A percentile compares a stretch with the other conserved stretches of the same genome.
phyloP scores from a whole-genome alignment of 2,888 invertebrate genomes.

The Clistopyga incitator region DNA sequence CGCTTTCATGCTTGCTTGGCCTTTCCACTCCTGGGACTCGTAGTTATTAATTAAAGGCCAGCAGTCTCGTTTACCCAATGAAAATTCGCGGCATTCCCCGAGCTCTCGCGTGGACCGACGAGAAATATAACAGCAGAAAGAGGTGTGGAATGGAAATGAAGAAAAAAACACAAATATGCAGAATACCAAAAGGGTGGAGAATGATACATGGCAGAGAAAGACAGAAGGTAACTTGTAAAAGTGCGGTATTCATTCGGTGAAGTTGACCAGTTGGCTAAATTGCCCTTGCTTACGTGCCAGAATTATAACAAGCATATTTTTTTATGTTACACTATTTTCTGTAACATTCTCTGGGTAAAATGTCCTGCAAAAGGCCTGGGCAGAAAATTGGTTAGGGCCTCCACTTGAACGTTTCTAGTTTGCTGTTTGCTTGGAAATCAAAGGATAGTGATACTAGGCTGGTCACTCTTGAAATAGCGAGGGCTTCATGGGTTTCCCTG shows the following conservation, averaged over 20 bases:
- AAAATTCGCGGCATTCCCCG: slow-evolving; percentile 37
- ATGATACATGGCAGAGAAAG: slow-evolving; percentile 14
- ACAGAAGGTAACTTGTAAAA: slow-evolving; percentile 3
- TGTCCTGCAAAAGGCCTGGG: too few relatives aligned
- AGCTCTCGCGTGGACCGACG: slow-evolving; percentile 24
- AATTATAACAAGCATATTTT: too few relatives aligned
- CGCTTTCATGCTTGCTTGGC: slow-evolving; percentile 25
- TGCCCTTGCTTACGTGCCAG: too few relatives aligned
- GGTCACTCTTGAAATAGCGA: too few relatives aligned
- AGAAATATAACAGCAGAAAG: slow-evolving; percentile 46
- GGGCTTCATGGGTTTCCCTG: too few relatives aligned
- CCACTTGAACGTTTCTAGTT: too few relatives aligned
- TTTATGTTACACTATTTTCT: too few relatives aligned
- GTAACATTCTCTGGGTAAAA: too few relatives aligned
- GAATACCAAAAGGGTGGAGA: not conserved
- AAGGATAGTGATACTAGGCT: too few relatives aligned
- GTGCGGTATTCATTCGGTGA: not conserved
- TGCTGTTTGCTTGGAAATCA: too few relatives aligned
- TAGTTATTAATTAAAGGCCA: slow-evolving; percentile 55
- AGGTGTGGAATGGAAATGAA: slow-evolving; percentile 7
- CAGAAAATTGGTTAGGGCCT: too few relatives aligned
- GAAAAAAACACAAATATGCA: slow-evolving; percentile 19
- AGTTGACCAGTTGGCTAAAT: not conserved
- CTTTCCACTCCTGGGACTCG: slow-evolving; percentile 28
- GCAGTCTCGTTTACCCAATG: slow-evolving; percentile 27